These are phyloP conservation scores for Pholis gunnellus DNA, from an alignment of 2,113 vertebrate species.

Conservation along the genomic window DNA sequence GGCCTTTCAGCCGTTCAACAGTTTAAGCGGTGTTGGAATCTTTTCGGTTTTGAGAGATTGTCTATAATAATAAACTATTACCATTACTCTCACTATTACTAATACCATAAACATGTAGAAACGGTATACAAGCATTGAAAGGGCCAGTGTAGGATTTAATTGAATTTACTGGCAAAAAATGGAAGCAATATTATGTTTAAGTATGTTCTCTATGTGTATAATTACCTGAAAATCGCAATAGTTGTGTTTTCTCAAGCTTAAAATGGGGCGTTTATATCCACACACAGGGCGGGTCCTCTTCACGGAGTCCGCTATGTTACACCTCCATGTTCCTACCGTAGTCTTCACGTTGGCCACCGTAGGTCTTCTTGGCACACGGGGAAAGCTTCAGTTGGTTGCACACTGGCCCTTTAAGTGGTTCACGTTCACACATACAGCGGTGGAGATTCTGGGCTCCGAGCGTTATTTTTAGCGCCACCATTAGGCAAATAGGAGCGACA, in stretches of 20 bases:
- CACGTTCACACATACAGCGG: not conserved
- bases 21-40: not conserved
- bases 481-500: constrained; percentile 36
- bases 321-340: not conserved
- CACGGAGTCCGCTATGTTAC: not conserved
- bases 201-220: no score
- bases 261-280: no score
- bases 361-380: not conserved
- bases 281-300: no score
- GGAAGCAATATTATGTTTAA: no score
- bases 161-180: no score
- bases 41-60: not conserved
- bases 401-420: not conserved
- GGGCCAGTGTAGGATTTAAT: no score
- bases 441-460: not conserved
- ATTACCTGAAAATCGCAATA: no score
- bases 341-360: not conserved
- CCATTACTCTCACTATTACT: not conserved
- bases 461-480: constrained; percentile 41
- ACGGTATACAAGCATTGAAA: not conserved
- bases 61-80: not conserved
- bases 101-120: not conserved
- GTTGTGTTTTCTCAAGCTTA: no score
- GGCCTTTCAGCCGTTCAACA: no score
- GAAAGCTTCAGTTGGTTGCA: not conserved